Evolutionary conservation across 2,797 vertebrate genomes (phyloP).

Genomic region (Artibeus lituratus): DNA sequence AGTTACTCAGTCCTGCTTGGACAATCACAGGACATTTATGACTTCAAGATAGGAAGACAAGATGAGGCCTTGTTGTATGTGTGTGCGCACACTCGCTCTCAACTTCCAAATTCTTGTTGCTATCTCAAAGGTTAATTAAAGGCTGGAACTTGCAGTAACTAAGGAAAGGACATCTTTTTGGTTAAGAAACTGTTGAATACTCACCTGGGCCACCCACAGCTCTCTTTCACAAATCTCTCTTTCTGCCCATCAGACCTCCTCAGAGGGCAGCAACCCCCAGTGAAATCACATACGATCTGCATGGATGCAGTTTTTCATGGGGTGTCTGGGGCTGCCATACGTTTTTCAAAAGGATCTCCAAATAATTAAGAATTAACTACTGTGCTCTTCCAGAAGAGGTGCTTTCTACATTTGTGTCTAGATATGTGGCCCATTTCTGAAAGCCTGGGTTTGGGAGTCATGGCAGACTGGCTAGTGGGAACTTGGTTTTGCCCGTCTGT

Average conservation of each 20-base stretch:
- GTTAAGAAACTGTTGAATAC: background rate
- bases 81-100: background rate
- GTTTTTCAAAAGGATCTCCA: background rate
- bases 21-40: conserved; percentile 20
- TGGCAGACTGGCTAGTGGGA: background rate
- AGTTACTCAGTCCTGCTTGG: background rate
- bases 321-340: background rate
- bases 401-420: background rate
- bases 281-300: background rate
- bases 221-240: background rate
- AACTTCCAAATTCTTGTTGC: conserved; percentile 5
- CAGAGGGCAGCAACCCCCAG: background rate
- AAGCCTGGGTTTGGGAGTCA: background rate
- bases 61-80: background rate
- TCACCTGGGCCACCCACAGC: background rate
- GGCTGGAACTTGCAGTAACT: background rate
- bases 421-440: background rate
- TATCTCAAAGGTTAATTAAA: conserved; percentile 5
- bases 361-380: background rate
- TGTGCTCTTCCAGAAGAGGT: background rate
- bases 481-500: background rate
- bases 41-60: background rate
- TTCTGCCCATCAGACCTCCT: background rate
- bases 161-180: background rate
- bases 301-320: background rate